Base-by-base conservation (phyloP, 2,888 invertebrate genomes). In the Rugalucina vietnamica region DNA sequence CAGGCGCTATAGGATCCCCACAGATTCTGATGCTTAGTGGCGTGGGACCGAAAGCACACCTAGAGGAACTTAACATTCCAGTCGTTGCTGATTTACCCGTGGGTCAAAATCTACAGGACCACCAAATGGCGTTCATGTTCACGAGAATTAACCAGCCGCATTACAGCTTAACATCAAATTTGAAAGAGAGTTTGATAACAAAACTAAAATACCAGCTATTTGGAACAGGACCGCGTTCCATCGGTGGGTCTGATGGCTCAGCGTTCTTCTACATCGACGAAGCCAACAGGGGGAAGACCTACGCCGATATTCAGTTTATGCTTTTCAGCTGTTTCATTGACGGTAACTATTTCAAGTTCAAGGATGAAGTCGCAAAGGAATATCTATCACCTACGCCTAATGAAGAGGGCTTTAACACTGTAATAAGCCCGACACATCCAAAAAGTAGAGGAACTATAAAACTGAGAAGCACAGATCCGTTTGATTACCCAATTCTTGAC, bases 391-490 rank as follows among this genome's bases (percentile, higher is more conserved):
- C 8, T 12, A 43, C 10, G 8, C 43, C 43, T 43, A 43, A 8
- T 43, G 43, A 43, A 43, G 43, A 43, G 18, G 43, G 43, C 18
- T 43, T 43, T 43, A 43, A 8, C 43, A 43, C 43, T 8, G 43
- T 18, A 12, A 18, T 43, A 43, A 43, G 43, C 18, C 43, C 18
- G 18, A 43, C 18, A 18, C 43, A 43, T 18, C 18, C 43, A 43
- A 43, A 12, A 18, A 43, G 74, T 14, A 69, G 12, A n/a, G 79
- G 79, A 18, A 12, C 14, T 36, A 27, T 79, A 0, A 43, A 21
- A n/a, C 49, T 79, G 29, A 32, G 49, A 34, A 74, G 74, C 36
- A 21, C 27, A 1, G 82, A 82, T 50, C 78, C 82, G 43, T 12
- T 43, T 18, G 18, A 12, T 12, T 43, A 8, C 8, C 43, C 18